Percentiles rank a stretch among this genome's conserved stretches.
Evolutionary conservation across 2,888 invertebrate genomes (phyloP).

Genomic region (Xanthia togata): DNA sequence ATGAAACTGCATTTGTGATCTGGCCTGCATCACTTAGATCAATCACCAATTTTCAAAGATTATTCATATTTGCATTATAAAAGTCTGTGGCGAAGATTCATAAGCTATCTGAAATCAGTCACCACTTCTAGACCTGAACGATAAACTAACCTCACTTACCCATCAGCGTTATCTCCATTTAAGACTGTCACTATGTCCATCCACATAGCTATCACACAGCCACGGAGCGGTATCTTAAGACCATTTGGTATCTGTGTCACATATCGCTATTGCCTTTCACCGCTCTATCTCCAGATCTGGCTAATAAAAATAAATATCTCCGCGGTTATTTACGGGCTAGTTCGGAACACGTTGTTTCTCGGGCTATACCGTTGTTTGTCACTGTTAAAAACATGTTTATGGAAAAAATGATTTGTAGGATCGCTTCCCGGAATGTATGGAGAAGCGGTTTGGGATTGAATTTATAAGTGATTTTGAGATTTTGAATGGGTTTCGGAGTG

Average conservation of each 20-base stretch:
- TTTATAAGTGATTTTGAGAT: conserved; percentile 52
- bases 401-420: conserved; percentile 67
- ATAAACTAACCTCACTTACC: neutral
- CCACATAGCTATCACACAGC: conserved; percentile 4
- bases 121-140: neutral
- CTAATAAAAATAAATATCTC: conserved; percentile 77
- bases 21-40: neutral
- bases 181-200: conserved; percentile 1
- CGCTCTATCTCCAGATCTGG: conserved; percentile 65
- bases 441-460: conserved; percentile 51
- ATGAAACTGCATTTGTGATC: neutral
- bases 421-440: conserved; percentile 58
- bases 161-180: conserved; percentile 2
- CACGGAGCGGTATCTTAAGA: conserved; percentile 27
- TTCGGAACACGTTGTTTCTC: conserved; percentile 62
- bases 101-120: neutral
- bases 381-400: conserved; percentile 69
- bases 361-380: conserved; percentile 72
- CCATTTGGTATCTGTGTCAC: conserved; percentile 58
- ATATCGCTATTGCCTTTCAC: conserved; percentile 67
- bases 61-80: neutral
- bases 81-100: neutral
- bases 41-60: neutral
- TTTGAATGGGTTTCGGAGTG: conserved; percentile 19
- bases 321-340: conserved; percentile 69